Percentiles rank a stretch among this genome's conserved stretches.
phyloP scores from a whole-genome alignment of 2,888 invertebrate genomes.

The Entomobrya proxima region DNA sequence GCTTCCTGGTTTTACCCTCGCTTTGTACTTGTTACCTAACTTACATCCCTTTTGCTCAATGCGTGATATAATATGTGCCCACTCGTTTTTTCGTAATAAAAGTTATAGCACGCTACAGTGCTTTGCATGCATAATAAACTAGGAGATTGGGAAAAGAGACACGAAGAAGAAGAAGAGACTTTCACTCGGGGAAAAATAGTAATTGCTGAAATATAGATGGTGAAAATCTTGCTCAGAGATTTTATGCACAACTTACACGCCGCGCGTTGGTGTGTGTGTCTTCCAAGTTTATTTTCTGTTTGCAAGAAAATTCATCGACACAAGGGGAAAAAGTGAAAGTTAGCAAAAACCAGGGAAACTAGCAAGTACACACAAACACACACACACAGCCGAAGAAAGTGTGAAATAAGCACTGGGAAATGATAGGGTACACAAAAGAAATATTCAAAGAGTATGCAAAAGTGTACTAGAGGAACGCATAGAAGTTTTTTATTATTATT shows the following conservation, averaged over 20 bases:
- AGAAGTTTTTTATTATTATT: conserved; percentile 1
- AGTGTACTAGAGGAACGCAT: neutral
- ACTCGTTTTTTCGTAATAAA: neutral
- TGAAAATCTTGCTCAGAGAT: too few relatives aligned
- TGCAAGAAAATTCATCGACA: neutral
- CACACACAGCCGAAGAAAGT: neutral
- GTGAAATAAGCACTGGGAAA: conserved; percentile 10
- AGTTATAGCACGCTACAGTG: neutral
- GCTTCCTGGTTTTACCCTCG: too few relatives aligned
- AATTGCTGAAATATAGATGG: conserved; percentile 1
- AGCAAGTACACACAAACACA: too few relatives aligned
- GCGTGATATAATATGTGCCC: too few relatives aligned
- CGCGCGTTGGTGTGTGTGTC: neutral
- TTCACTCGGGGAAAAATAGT: neutral
- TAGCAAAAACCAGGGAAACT: conserved; percentile 8
- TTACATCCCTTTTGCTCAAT: too few relatives aligned
- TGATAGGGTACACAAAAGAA: too few relatives aligned
- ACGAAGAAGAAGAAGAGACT: neutral
- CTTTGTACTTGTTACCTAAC: too few relatives aligned
- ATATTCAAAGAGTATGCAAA: neutral
- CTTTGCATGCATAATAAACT: conserved; percentile 34
- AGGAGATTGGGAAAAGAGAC: conserved; percentile 7
- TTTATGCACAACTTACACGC: neutral
- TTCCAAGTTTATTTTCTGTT: neutral
- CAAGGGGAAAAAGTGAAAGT: neutral